phyloP scores from a whole-genome alignment of 2,113 vertebrate genomes.

The Erythrocercus mccallii region DNA sequence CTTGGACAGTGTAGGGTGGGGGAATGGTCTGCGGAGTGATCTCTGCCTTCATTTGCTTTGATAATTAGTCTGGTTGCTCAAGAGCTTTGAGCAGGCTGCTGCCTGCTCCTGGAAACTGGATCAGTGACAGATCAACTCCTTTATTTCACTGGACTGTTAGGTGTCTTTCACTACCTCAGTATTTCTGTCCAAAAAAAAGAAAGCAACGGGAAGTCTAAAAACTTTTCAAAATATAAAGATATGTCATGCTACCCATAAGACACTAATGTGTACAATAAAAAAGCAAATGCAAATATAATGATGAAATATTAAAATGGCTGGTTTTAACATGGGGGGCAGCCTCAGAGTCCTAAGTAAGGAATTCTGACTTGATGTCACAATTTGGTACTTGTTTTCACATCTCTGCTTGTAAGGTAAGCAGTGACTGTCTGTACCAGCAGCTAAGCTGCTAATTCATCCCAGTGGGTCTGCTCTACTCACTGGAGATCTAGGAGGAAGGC shows the following conservation, averaged over 20 bases:
- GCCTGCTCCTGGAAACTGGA: background rate
- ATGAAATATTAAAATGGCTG: background rate
- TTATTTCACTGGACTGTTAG: background rate
- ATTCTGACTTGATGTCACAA: background rate
- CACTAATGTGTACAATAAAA: background rate
- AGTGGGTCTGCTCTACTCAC: background rate
- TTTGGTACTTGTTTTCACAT: background rate
- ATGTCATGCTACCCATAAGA: background rate
- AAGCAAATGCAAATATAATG: background rate
- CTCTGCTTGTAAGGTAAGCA: background rate
- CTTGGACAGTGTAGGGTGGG: fast-evolving
- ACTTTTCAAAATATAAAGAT: background rate
- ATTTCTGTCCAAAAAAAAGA: background rate
- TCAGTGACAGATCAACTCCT: background rate
- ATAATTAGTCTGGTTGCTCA: background rate
- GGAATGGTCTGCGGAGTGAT: background rate
- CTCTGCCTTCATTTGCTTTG: background rate
- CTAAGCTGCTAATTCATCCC: background rate
- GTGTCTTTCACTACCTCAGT: background rate
- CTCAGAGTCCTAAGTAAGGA: background rate
- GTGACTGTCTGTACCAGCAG: background rate
- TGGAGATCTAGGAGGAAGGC: background rate
- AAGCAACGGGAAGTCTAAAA: background rate
- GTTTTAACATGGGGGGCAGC: background rate
- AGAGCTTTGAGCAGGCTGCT: background rate